Conservation (phyloP, 2,113 vertebrate genomes). For the Prietella phreatophila region DNA sequence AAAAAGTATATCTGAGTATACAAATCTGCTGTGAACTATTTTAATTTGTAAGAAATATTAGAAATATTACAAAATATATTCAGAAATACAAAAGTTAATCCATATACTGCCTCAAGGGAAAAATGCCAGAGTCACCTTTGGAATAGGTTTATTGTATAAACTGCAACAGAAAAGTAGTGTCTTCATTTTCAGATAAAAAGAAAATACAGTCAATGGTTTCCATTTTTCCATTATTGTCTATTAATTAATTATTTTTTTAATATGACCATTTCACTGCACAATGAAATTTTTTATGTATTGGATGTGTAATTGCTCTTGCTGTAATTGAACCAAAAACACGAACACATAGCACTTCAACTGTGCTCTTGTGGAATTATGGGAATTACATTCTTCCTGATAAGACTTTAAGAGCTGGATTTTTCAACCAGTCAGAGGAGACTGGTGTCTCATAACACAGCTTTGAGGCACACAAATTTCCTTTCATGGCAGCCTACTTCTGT, state of each 20-base stretch:
- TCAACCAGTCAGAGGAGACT: background rate
- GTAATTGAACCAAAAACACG: background rate
- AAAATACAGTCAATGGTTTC: background rate
- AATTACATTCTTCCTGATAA: slow-evolving; percentile 24
- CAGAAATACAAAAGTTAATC: background rate
- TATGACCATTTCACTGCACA: background rate
- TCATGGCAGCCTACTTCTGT: background rate
- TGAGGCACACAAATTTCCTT: background rate
- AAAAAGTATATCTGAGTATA: background rate
- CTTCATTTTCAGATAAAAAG: background rate
- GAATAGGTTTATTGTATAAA: background rate
- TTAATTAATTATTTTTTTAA: background rate
- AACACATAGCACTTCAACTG: slow-evolving; percentile 19
- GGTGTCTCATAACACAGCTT: slow-evolving; percentile 12
- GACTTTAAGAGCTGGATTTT: slow-evolving; percentile 28
- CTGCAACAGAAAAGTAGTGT: background rate
- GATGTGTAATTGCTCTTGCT: background rate
- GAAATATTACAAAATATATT: background rate
- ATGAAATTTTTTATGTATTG: background rate
- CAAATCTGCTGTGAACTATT: background rate
- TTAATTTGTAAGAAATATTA: background rate
- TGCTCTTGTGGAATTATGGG: slow-evolving; percentile 38
- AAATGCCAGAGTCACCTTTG: background rate
- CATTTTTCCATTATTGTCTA: background rate
- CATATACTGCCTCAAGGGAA: background rate